Evolutionary conservation across 2,113 vertebrate genomes (phyloP).

Genomic region (Myodes glareolus): DNA sequence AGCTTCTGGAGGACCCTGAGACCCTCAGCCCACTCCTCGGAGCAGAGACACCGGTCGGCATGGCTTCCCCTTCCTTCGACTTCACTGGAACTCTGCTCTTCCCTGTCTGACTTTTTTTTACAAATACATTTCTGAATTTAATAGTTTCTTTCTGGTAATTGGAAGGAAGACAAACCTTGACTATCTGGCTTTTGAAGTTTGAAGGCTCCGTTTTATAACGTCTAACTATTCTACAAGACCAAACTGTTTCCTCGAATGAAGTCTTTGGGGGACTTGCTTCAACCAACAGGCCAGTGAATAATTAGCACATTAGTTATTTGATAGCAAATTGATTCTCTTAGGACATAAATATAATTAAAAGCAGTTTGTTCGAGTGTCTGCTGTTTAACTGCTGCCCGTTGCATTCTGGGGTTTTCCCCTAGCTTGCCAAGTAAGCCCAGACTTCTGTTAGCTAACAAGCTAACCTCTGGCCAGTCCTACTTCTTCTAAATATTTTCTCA

Average conservation of each 20-base stretch:
- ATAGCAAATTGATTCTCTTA: conserved; percentile 42
- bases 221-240: conserved; percentile 11
- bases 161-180: conserved; percentile 5
- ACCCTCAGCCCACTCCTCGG: neutral
- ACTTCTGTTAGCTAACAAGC: neutral
- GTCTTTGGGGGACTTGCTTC: neutral
- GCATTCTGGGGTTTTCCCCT: neutral
- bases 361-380: conserved; percentile 17
- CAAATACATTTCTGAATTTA: conserved; percentile 40
- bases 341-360: conserved; percentile 32
- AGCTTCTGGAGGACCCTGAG: neutral
- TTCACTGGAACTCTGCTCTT: neutral
- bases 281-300: neutral
- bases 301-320: conserved; percentile 13
- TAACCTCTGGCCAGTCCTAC: neutral
- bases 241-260: neutral
- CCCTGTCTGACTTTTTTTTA: neutral
- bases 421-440: neutral
- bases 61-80: neutral
- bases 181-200: neutral
- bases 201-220: neutral
- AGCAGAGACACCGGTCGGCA: rapidly evolving
- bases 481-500: neutral
- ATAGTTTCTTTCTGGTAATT: neutral
- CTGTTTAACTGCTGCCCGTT: neutral